Evolutionary conservation across 2,888 invertebrate species (phyloP).

Genomic region (Caenorhabditis zanzibari): DNA sequence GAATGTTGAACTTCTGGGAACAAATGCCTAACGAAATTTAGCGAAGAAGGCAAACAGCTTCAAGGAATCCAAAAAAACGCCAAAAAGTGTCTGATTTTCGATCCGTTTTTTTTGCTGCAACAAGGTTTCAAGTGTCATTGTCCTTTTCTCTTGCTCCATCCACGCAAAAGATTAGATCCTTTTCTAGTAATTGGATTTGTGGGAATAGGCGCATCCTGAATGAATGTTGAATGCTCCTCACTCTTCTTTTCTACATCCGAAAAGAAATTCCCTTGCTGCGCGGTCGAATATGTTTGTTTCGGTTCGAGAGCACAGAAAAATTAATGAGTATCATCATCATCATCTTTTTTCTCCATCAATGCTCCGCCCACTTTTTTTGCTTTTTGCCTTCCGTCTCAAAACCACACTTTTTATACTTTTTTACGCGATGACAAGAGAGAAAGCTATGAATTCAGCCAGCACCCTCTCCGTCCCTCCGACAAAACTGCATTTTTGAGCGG

Average conservation of each 20-base stretch:
- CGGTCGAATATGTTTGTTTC: conserved; percentile 7
- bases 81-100: neutral
- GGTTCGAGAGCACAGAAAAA: conserved; percentile 10
- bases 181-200: conserved; percentile 29
- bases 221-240: neutral
- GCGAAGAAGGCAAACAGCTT: too few species aligned
- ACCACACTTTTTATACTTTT: conserved; percentile 20
- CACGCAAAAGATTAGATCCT: conserved; percentile 17
- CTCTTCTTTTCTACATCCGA: neutral
- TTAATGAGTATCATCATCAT: conserved; percentile 26
- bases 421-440: conserved; percentile 15
- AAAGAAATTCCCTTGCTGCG: neutral
- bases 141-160: neutral
- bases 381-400: neutral
- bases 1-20: neutral
- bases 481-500: conserved; percentile 46
- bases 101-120: neutral
- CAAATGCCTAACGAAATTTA: too few species aligned
- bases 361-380: neutral
- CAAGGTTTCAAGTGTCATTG: conserved; percentile 34
- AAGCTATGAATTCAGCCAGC: conserved; percentile 31
- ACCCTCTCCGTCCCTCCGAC: neutral
- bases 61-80: neutral
- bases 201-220: neutral
- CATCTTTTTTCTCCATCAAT: neutral